Base-by-base conservation (phyloP, 2,113 vertebrate genomes). In the Halichoerus grypus region DNA sequence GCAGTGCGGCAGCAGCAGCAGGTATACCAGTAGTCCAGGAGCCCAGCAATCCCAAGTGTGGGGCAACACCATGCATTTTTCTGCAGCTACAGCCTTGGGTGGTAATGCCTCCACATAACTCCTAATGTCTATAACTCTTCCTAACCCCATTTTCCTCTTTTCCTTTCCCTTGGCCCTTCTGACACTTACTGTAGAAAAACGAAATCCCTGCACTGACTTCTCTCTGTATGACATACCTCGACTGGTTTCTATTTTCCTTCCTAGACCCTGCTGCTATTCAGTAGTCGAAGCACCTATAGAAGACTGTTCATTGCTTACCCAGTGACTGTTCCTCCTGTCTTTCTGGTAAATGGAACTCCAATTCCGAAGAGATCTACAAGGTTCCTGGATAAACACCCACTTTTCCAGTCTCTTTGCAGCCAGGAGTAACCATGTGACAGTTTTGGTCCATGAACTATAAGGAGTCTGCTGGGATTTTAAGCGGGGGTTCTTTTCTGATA, bases 171-270 rank as follows among this genome's bases (percentile, higher is more conserved):
- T 82, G 71, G 33, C 1, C 22, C 21, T 77, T 90, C 15, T 57
- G 71, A 92, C 1, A 15, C 28, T 63, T 86, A 42, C 49, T 61
- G 6, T 61, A 22, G 28, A 74, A 57, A 53, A 92, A 53, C 74
- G 16, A 90, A 90, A 77, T 80, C 13, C 7, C 22, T 42, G 1
- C 19, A 36, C 46, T 72, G 63, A 74, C 65, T 90, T 80, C 69
- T 33, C 59, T 61, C 80, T 90, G 42, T 36, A 53, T 46, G 84
- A 67, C n/a, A 84, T 53, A 88, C 51, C 18, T 74, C 0, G 31
- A 51, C 10, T 63, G 36, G 33, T 57, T 92, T 95, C 86, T 59
- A 80, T 24, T 92, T 96, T 94, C 87, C 46, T 79, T 85, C 39
- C 19, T 55, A 93, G 28, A 71, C 4, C 42, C 19, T 59, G 42